Evolutionary conservation across 1,140 invertebrate genomes (phyloP), one percentile per base, ranked within the genome.

Genomic region (Lasioglossum baleicum): DNA sequence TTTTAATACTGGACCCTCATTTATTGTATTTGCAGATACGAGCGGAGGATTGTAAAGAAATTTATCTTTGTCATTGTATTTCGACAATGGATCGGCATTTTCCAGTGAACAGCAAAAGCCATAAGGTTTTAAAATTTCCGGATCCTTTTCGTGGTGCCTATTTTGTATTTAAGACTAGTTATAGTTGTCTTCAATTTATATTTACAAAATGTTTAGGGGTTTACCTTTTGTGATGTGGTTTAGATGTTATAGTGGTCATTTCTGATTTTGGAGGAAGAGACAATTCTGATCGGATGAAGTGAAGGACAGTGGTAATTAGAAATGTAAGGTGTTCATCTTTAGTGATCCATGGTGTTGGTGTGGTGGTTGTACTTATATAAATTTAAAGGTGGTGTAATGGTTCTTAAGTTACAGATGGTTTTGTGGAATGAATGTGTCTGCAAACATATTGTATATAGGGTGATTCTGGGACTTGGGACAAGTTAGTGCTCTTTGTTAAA

Each of bases 41-140:
- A 81, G 35, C 11, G 82, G 87, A 20, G 78, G 67, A 35, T 81
- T 79, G 11, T 81, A 70, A 4, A 75, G 56, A 11, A 75, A 67
- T 3, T 51, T 82, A 40, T 40, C 63, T 58, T 80, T 77, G 60
- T 88, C 60, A 67, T 88, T 60, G 64, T 88, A 87, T 65, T 69
- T 67, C 1, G 42, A 65, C 40, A 81, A 26, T 35, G 84, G 70
- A 56, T 89, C 80, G 26, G 72, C 63, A 15, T 73, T 61, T 48
- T 83, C 63, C 11, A 51, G 11, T 11, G 83, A 81, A 78, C 87
- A 88, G 44, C 85, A 89, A 70, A 89, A 86, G 2, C 48, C 69
- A 15, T 77, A 82, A 0, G 85, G 80, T 15, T 85, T 88, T 7
- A 74, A 1, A 15, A 10, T 58, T 17, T 7, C 61, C 2, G n/a